These are phyloP conservation scores for Anthophora plumipes DNA, from an alignment of 2,888 invertebrate species.

Conservation along the genomic window DNA sequence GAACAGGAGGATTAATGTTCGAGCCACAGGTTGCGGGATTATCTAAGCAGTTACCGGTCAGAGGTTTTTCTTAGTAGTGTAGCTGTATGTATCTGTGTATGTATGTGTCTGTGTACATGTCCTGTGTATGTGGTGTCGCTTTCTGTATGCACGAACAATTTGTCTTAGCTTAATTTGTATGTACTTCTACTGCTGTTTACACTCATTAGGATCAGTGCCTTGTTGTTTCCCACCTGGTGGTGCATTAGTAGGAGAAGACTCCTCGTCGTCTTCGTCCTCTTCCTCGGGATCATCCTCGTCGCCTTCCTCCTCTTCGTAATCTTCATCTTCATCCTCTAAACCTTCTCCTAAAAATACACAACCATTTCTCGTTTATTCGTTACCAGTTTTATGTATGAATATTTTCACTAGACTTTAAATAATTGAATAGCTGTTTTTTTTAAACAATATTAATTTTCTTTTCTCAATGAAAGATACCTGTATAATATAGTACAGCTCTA, in stretches of 20 bases:
- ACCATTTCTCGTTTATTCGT: neutral
- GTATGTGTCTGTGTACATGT: too few species aligned
- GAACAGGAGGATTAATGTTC: conserved; percentile 64
- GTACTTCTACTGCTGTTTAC: conserved; percentile 89
- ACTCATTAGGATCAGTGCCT: conserved; percentile 86
- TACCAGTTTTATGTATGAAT: neutral
- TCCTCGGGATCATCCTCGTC: conserved; percentile 79
- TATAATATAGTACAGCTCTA: conserved; percentile 98
- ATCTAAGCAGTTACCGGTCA: conserved; percentile 76
- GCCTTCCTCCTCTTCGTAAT: conserved; percentile 87
- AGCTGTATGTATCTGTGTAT: conserved; percentile 24
- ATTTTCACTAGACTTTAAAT: neutral
- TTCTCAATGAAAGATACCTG: conserved; percentile 88
- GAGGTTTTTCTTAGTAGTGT: conserved; percentile 71
- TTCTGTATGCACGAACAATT: conserved; percentile 70
- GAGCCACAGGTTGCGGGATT: conserved; percentile 69
- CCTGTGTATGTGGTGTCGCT: conserved; percentile 45
- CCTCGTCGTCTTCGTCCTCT: conserved; percentile 86
- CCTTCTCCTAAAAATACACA: conserved; percentile 82
- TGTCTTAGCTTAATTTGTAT: conserved; percentile 63
- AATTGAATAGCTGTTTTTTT: too few species aligned
- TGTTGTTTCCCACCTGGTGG: conserved; percentile 83
- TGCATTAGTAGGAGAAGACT: conserved; percentile 85
- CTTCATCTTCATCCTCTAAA: conserved; percentile 92
- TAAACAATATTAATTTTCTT: neutral